These are phyloP conservation scores for Cancer borealis DNA, from an alignment of 2,888 invertebrate species.

Conservation along the genomic window DNA sequence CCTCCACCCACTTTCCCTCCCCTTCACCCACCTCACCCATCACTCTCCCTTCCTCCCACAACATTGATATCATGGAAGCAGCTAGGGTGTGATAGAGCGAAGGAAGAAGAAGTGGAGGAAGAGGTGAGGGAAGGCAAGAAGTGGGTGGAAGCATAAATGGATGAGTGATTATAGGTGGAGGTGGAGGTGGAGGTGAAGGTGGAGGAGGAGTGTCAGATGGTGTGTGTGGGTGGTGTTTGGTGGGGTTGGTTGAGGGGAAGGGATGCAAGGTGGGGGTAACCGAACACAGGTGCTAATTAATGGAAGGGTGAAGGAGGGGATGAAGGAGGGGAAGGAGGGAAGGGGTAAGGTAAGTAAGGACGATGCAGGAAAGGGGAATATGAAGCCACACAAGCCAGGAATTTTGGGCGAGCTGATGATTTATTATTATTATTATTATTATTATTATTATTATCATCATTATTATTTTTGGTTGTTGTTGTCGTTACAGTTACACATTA, in stretches of 20 bases:
- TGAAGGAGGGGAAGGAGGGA: neutral
- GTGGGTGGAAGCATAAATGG: neutral
- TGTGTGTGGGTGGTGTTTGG: neutral
- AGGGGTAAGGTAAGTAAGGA: neutral
- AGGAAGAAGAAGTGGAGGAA: neutral
- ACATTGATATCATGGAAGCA: too few relatives aligned
- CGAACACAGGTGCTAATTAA: neutral
- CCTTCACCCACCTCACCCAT: too few relatives aligned
- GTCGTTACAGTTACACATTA: too few relatives aligned
- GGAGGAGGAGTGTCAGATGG: neutral
- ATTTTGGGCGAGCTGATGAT: neutral
- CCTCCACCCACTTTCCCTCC: too few relatives aligned
- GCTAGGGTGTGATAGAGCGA: neutral
- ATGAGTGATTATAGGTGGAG: neutral
- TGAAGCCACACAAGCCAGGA: neutral
- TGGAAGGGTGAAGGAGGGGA: neutral
- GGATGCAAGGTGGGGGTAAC: neutral
- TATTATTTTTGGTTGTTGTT: too few relatives aligned
- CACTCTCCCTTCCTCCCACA: too few relatives aligned
- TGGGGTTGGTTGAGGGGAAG: neutral
- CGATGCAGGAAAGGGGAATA: too few relatives aligned
- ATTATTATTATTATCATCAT: too few relatives aligned
- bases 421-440: neutral
- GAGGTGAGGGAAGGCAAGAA: neutral
- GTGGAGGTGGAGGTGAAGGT: neutral